A percentile compares a stretch with the other conserved stretches of the same genome.
Evolutionary conservation across 2,888 invertebrate species (phyloP).

Genomic region (Fabriciana adippe): DNA sequence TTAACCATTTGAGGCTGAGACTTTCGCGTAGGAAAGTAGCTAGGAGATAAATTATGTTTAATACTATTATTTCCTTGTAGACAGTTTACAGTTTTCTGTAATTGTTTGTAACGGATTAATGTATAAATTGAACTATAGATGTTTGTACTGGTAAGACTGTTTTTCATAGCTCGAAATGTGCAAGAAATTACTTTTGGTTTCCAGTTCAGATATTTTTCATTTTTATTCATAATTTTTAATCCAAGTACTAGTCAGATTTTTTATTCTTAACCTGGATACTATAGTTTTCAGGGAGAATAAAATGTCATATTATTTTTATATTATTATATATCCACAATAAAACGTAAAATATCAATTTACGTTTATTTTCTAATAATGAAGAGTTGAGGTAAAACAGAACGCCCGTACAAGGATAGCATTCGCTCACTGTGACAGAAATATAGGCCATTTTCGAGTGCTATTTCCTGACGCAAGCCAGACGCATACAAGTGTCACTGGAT

Average conservation of each 20-base stretch:
- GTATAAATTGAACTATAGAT: too few species aligned
- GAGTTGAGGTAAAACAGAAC: conserved; percentile 30
- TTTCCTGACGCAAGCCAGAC: conserved; percentile 34
- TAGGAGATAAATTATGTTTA: conserved; percentile 15
- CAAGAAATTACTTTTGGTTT: too few species aligned
- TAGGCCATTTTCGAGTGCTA: conserved; percentile 24
- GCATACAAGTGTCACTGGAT: conserved; percentile 37
- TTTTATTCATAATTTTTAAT: too few species aligned
- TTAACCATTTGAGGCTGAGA: conserved; percentile 17
- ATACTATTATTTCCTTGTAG: conserved; percentile 12
- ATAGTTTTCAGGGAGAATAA: too few species aligned
- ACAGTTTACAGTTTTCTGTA: not conserved
- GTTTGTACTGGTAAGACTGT: not conserved
- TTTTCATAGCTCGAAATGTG: too few species aligned
- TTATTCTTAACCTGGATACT: too few species aligned
- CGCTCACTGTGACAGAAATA: conserved; percentile 23
- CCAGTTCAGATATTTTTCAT: too few species aligned
- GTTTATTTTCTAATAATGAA: not conserved
- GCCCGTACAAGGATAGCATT: conserved; percentile 28
- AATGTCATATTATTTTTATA: too few species aligned
- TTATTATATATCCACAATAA: too few species aligned
- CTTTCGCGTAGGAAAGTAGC: conserved; percentile 25
- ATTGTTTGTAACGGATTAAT: not conserved
- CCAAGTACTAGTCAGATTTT: too few species aligned
- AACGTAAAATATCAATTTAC: too few species aligned